Evolutionary conservation across 2,888 invertebrate genomes (phyloP).

Genomic region (Rhaphigaster nebulosa): DNA sequence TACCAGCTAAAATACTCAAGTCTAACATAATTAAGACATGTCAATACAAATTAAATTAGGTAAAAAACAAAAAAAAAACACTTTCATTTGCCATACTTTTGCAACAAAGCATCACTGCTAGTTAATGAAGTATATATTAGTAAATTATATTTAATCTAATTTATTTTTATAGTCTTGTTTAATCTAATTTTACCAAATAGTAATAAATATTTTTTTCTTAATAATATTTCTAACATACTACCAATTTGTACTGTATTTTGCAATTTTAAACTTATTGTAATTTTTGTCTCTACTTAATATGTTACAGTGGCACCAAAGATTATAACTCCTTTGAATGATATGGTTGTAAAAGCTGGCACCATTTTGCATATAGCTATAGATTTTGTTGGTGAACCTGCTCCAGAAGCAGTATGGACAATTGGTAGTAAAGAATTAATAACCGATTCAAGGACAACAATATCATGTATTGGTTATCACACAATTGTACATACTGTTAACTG

Average conservation of each 20-base stretch:
- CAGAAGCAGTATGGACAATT: slow-evolving; percentile 90
- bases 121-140: too few species aligned
- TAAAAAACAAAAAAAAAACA: neutral
- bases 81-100: too few species aligned
- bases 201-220: too few species aligned
- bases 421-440: slow-evolving; percentile 80
- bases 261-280: slow-evolving; percentile 47
- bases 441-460: slow-evolving; percentile 87
- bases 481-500: slow-evolving; percentile 94
- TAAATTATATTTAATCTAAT: too few species aligned
- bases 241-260: neutral
- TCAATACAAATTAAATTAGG: neutral
- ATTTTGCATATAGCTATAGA: slow-evolving; percentile 91
- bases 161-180: too few species aligned
- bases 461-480: slow-evolving; percentile 92
- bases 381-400: slow-evolving; percentile 93
- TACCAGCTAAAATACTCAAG: too few species aligned
- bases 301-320: slow-evolving; percentile 91
- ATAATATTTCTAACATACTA: neutral
- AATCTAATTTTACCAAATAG: too few species aligned
- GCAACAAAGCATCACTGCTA: too few species aligned
- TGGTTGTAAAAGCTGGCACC: slow-evolving; percentile 93
- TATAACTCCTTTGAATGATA: slow-evolving; percentile 88
- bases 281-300: slow-evolving; percentile 64
- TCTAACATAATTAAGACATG: too few species aligned